These are phyloP conservation scores for Pogonus chalceus DNA, from an alignment of 1,140 invertebrate species.

Conservation along the genomic window DNA sequence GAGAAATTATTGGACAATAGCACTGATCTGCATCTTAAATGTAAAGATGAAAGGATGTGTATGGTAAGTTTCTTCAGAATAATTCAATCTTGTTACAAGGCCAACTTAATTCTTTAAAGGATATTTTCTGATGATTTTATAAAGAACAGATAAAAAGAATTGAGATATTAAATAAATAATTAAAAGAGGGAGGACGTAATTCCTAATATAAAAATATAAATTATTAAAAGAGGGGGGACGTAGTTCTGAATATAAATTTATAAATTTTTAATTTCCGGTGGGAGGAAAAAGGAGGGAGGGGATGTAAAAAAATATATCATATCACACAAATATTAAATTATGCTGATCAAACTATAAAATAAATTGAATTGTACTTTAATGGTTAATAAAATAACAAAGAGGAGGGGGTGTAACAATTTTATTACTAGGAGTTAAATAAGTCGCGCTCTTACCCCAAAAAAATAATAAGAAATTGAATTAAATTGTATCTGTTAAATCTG, in stretches of 20 bases:
- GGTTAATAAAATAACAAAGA: too few species aligned
- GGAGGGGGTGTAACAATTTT: too few species aligned
- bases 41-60: slow-evolving; percentile 64
- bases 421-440: too few species aligned
- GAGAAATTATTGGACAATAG: slow-evolving; percentile 50
- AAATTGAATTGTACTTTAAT: too few species aligned
- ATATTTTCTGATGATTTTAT: neutral
- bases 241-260: neutral
- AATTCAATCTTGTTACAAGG: neutral
- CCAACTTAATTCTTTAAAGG: slow-evolving; percentile 1
- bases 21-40: slow-evolving; percentile 55
- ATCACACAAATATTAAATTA: too few species aligned
- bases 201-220: neutral
- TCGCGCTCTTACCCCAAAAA: too few species aligned
- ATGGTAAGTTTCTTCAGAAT: slow-evolving; percentile 46
- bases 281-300: too few species aligned
- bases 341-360: too few species aligned
- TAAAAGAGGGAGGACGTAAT: neutral
- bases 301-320: too few species aligned
- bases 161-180: neutral
- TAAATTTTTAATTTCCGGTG: neutral
- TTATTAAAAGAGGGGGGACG: neutral
- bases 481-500: too few species aligned
- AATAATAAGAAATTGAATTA: too few species aligned
- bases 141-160: neutral